These are phyloP conservation scores for Syngnathus rostellatus DNA, from an alignment of 2,797 vertebrate species.

Conservation along the genomic window DNA sequence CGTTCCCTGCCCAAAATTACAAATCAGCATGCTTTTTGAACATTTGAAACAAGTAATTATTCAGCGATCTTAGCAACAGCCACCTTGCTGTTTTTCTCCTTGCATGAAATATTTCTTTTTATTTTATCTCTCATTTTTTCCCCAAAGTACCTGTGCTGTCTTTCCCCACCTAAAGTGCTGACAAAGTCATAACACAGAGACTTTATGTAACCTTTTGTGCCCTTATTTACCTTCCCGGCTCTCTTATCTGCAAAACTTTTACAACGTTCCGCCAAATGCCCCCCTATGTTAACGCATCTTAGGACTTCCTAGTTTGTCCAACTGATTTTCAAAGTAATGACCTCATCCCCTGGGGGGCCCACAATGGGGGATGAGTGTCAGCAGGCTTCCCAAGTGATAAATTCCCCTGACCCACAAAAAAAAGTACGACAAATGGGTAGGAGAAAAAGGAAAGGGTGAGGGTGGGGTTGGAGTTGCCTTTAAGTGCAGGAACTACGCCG, in stretches of 20 bases:
- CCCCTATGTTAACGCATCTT: neutral
- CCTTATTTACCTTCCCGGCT: slow-evolving; percentile 21
- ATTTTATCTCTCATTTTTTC: no score
- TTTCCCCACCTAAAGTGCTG: slow-evolving; percentile 14
- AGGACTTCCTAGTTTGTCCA: slow-evolving; percentile 47
- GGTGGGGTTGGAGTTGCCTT: slow-evolving; percentile 47
- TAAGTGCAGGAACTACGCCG: slow-evolving; percentile 62
- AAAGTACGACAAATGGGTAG: slow-evolving; percentile 42
- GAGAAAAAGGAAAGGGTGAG: slow-evolving; percentile 14
- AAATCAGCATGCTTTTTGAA: no score
- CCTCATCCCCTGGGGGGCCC: slow-evolving; percentile 49
- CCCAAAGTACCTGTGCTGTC: no score
- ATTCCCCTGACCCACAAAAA: slow-evolving; percentile 50
- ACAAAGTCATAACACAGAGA: slow-evolving; percentile 26
- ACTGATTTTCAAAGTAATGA: slow-evolving; percentile 59
- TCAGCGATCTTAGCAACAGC: no score
- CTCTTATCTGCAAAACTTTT: slow-evolving; percentile 3
- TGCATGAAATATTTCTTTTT: no score
- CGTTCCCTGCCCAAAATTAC: no score
- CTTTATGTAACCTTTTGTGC: slow-evolving; percentile 24
- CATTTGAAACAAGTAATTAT: no score
- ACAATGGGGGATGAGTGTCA: slow-evolving; percentile 14
- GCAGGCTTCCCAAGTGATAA: slow-evolving; percentile 61
- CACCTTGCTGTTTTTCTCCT: no score
- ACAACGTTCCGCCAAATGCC: neutral